phyloP scores from a whole-genome alignment of 1,140 invertebrate genomes.

The Drosophila mojavensis region DNA sequence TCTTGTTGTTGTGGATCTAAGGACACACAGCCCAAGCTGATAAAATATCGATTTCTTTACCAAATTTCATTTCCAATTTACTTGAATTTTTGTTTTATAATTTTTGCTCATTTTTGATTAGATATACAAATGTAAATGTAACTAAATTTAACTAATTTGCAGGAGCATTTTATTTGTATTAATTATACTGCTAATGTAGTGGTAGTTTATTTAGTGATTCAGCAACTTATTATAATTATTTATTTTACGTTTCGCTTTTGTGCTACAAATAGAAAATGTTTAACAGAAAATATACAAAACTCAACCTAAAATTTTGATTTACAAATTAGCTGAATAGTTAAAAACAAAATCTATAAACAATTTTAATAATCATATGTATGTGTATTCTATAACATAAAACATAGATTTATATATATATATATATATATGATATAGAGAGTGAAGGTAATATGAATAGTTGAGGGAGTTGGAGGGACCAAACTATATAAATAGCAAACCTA shows the following conservation, averaged over 20 bases:
- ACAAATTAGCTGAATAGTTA: constrained; percentile 20
- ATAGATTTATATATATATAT: constrained; percentile 38
- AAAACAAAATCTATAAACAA: constrained; percentile 1
- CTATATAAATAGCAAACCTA: constrained; percentile 51
- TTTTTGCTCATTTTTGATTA: constrained; percentile 55
- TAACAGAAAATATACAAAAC: constrained; percentile 57
- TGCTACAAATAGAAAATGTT: constrained; percentile 65
- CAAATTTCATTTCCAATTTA: constrained; percentile 11
- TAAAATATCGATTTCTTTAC: constrained; percentile 8
- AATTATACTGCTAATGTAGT: constrained; percentile 23
- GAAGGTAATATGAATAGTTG: constrained; percentile 50
- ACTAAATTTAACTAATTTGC: constrained; percentile 77
- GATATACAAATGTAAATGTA: constrained; percentile 73
- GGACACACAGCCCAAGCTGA: constrained; percentile 47
- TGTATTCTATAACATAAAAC: constrained; percentile 71
- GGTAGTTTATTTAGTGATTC: constrained; percentile 21
- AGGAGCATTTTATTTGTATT: constrained; percentile 17
- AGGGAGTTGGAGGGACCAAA: constrained; percentile 19
- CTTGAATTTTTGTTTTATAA: constrained; percentile 20
- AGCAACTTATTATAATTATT: constrained; percentile 72
- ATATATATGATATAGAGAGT: constrained; percentile 21
- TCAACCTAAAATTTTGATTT: constrained; percentile 20
- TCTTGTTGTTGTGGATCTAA: constrained; percentile 37
- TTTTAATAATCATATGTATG: constrained; percentile 59
- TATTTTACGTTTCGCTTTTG: constrained; percentile 53